Percentiles rank a stretch among this genome's conserved stretches.
phyloP scores from a whole-genome alignment of 35 echinoderm and acorn worm species.

The Eucidaris tribuloides region DNA sequence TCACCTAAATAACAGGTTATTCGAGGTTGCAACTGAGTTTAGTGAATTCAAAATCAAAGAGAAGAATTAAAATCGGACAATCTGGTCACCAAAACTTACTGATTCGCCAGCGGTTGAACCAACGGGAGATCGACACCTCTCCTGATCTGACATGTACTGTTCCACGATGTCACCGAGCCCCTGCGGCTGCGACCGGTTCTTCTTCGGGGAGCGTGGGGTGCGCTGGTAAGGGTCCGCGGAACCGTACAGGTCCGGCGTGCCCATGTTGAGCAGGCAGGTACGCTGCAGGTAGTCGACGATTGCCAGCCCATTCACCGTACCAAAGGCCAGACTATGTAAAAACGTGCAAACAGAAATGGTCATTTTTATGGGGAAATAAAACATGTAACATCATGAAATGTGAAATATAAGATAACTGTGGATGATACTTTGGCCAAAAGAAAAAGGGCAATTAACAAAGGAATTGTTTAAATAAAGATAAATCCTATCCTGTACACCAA shows the following conservation, averaged over 20 bases:
- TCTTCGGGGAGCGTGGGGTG: constrained; percentile 96
- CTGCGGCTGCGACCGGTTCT: constrained; percentile 70
- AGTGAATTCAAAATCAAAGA: too few relatives aligned
- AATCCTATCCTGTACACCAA: too few relatives aligned
- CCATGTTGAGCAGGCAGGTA: constrained; percentile 93
- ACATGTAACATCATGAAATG: too few relatives aligned
- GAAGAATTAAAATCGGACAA: too few relatives aligned
- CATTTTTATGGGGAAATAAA: too few relatives aligned
- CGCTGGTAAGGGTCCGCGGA: constrained; percentile 97
- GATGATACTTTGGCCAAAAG: too few relatives aligned
- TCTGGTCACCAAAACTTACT: not conserved
- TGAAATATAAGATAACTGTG: too few relatives aligned
- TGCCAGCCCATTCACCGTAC: constrained; percentile 82
- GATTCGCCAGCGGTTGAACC: constrained; percentile 7
- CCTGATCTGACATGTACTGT: constrained; percentile 79
- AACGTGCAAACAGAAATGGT: too few relatives aligned
- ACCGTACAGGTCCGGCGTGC: constrained; percentile 96
- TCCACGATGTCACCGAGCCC: constrained; percentile 96
- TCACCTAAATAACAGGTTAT: too few relatives aligned
- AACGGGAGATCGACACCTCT: constrained; percentile 58
- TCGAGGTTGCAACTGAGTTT: too few relatives aligned
- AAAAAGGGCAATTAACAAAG: too few relatives aligned
- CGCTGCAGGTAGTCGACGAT: constrained; percentile 97
- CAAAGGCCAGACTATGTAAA: constrained; percentile 73
- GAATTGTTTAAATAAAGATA: too few relatives aligned